These are phyloP conservation scores for Paramormyrops kingsleyae DNA, from an alignment of 2,113 vertebrate genomes.

Conservation along the genomic window DNA sequence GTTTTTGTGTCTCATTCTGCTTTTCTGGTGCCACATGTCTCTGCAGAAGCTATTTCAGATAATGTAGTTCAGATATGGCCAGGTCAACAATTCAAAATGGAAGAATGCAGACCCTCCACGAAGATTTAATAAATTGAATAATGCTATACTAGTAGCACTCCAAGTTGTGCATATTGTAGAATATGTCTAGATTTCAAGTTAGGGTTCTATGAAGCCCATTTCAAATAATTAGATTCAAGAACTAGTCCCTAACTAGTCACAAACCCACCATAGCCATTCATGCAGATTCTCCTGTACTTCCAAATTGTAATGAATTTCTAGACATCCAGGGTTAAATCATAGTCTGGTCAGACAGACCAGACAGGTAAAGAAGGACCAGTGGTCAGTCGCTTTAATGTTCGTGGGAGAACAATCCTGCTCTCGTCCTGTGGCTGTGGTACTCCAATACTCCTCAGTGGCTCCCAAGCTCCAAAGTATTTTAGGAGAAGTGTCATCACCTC, in stretches of 20 bases:
- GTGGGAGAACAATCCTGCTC: neutral
- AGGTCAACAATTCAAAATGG: neutral
- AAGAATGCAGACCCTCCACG: neutral
- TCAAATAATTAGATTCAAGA: neutral
- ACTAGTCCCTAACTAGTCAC: neutral
- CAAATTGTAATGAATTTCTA: neutral
- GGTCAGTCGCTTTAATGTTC: neutral
- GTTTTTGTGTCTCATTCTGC: neutral
- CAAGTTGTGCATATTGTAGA: neutral
- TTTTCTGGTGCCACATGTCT: too few relatives aligned
- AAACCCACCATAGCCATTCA: neutral
- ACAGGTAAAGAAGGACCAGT: neutral
- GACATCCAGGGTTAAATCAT: neutral
- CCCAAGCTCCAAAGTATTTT: neutral
- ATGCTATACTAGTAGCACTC: neutral
- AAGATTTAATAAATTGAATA: neutral
- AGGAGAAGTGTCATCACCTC: neutral
- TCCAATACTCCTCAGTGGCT: neutral
- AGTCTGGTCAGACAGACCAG: neutral
- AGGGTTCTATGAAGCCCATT: neutral
- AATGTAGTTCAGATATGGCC: neutral
- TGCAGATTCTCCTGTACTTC: neutral
- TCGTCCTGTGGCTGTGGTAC: neutral
- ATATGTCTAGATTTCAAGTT: neutral
- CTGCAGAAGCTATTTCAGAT: neutral